phyloP scores from a whole-genome alignment of 2,113 vertebrate genomes.

The Scortum barcoo region DNA sequence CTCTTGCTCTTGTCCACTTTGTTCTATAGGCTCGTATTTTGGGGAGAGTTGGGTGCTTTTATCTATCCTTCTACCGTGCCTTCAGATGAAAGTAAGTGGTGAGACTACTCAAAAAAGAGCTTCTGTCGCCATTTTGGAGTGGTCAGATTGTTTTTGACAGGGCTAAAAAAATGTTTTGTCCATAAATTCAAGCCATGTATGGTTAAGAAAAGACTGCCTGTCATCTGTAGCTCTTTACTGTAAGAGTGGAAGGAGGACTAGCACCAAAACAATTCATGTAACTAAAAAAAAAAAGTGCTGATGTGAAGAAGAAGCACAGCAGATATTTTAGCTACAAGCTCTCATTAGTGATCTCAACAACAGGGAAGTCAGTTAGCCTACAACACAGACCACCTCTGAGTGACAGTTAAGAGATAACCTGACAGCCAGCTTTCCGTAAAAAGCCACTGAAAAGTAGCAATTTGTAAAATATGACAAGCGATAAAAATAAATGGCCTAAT shows the following conservation, averaged over 20 bases:
- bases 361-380: constrained; percentile 60
- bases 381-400: constrained; percentile 61
- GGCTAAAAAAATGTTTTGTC: constrained; percentile 28
- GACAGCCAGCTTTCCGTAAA: constrained; percentile 35
- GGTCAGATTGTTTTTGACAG: constrained; percentile 57
- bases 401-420: constrained; percentile 61
- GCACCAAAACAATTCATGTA: constrained; percentile 7
- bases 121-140: constrained; percentile 72
- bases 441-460: constrained; percentile 32
- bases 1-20: constrained; percentile 82
- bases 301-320: constrained; percentile 2
- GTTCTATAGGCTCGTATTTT: constrained; percentile 81
- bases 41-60: constrained; percentile 81
- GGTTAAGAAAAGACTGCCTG: not conserved
- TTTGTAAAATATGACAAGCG: constrained; percentile 57
- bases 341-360: constrained; percentile 56
- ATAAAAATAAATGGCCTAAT: constrained; percentile 67
- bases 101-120: constrained; percentile 66
- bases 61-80: constrained; percentile 83
- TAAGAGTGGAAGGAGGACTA: not conserved
- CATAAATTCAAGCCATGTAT: constrained; percentile 41
- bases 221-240: not conserved
- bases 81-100: constrained; percentile 85
- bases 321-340: constrained; percentile 5
- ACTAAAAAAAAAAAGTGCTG: not conserved